Evolutionary conservation across 2,888 invertebrate species (phyloP), one percentile per base, ranked within the genome.

Genomic region (Acronicta alni): DNA sequence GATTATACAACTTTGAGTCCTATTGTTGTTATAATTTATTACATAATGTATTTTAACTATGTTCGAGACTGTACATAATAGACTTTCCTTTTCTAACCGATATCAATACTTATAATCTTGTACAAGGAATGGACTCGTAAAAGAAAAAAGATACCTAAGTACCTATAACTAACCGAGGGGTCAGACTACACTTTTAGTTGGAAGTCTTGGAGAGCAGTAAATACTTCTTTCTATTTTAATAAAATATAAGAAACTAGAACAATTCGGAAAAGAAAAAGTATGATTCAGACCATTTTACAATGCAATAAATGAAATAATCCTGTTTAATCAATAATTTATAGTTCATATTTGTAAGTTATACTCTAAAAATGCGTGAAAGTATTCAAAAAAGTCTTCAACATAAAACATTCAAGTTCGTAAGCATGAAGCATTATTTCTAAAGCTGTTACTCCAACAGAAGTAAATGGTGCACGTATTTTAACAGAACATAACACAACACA

Each of bases 81-180:
- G 20, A 48, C n/a, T 30, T 52, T 30, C 17, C 10, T 32, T 37
- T 38, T 63, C 32, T 49, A 49, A 17, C 8, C 35, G 20, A 66
- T 49, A 63, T 32, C 62, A 55, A 49, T 20, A 45, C 48, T 42
- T 41, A 55, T 49, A 48, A 49, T 62, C 18, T 38, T 62, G 45
- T 55, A 54, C 14, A 35, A 49, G 20, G 26, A 44, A 39, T 52
- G 20, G 30, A 38, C 53, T 32, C 45, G 30, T 37, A 54, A 49
- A 67, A 52, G 39, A 48, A 69, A 62, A 69, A 62, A 68, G 54
- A 5, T 3, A 7, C 1, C n/a, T n/a, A 43, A 41, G 46, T 62
- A 54, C 62, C 38, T 69, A 55, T 55, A 49, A 62, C 55, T 54
- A 44, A 62, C 49, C 63, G 48, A 62, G 55, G n/a, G 48, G 45